Conservation (phyloP, 2,888 invertebrate species). For the Nesidiocoris tenuis region DNA sequence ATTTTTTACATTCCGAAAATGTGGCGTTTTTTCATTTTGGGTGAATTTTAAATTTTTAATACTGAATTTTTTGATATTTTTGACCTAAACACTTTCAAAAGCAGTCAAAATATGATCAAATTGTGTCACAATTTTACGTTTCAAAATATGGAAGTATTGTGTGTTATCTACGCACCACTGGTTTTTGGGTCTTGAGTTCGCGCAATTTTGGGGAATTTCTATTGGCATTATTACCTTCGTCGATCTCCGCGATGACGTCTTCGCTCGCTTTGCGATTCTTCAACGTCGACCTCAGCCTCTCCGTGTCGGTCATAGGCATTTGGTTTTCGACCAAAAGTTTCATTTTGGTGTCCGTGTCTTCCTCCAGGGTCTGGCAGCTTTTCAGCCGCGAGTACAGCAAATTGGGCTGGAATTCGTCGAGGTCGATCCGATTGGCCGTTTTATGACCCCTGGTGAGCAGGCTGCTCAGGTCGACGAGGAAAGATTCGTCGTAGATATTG, state of each 20-base stretch:
- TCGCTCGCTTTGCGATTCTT: conserved; percentile 81
- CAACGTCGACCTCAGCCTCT: conserved; percentile 73
- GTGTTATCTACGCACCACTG: too few species aligned
- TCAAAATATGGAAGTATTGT: too few species aligned
- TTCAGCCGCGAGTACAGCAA: conserved; percentile 73
- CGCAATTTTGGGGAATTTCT: too few species aligned
- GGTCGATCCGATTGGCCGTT: conserved; percentile 47
- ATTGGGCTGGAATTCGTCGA: conserved; percentile 72
- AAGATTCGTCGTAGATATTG: conserved; percentile 85
- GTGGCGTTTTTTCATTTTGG: too few species aligned
- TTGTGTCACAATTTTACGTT: too few species aligned
- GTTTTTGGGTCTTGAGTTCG: too few species aligned
- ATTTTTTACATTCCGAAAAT: too few species aligned
- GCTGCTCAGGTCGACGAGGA: conserved; percentile 81
- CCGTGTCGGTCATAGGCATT: conserved; percentile 72
- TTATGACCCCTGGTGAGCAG: conserved; percentile 68
- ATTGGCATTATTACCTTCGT: too few species aligned
- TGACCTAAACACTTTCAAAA: too few species aligned
- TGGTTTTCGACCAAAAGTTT: conserved; percentile 67
- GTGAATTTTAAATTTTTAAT: too few species aligned
- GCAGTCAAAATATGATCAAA: too few species aligned
- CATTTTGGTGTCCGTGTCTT: conserved; percentile 71
- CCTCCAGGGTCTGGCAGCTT: conserved; percentile 70
- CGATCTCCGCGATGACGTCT: conserved; percentile 83
- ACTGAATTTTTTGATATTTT: too few species aligned